Evolutionary conservation across 2,113 vertebrate genomes (phyloP).

Genomic region (Alligator mississippiensis): DNA sequence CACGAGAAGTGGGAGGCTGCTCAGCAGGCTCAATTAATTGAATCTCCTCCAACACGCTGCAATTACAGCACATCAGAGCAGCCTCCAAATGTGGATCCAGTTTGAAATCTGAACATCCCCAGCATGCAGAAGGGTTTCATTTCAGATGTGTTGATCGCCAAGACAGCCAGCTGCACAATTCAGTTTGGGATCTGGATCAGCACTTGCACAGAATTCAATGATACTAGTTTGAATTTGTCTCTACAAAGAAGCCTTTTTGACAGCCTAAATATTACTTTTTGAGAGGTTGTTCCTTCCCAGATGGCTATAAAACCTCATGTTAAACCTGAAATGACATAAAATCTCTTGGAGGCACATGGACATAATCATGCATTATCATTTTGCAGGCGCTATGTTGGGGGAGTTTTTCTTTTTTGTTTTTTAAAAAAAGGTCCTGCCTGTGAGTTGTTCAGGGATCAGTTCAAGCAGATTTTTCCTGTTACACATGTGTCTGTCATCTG

Average conservation of each 20-base stretch:
- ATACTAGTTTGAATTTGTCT: not conserved
- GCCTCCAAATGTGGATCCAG: not conserved
- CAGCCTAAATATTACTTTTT: not conserved
- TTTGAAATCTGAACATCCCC: not conserved
- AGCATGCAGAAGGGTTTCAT: not conserved
- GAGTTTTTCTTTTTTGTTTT: not conserved
- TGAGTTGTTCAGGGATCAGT: not conserved
- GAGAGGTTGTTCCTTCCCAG: not conserved
- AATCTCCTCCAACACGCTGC: too few species aligned
- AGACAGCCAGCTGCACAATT: not conserved
- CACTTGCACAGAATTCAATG: not conserved
- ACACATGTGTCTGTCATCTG: not conserved
- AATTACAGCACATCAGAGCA: too few species aligned
- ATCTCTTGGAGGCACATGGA: not conserved
- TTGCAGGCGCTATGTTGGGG: not conserved
- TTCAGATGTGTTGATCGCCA: not conserved
- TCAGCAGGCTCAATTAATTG: too few species aligned
- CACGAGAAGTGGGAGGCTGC: too few species aligned
- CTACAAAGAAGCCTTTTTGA: not conserved
- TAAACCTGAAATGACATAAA: not conserved
- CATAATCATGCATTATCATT: not conserved
- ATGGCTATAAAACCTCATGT: not conserved
- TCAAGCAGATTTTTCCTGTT: not conserved
- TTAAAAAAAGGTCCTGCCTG: not conserved
- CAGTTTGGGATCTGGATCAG: not conserved